These are phyloP conservation scores for Ibidorhyncha struthersii DNA, from an alignment of 2,113 vertebrate genomes.

Conservation along the genomic window DNA sequence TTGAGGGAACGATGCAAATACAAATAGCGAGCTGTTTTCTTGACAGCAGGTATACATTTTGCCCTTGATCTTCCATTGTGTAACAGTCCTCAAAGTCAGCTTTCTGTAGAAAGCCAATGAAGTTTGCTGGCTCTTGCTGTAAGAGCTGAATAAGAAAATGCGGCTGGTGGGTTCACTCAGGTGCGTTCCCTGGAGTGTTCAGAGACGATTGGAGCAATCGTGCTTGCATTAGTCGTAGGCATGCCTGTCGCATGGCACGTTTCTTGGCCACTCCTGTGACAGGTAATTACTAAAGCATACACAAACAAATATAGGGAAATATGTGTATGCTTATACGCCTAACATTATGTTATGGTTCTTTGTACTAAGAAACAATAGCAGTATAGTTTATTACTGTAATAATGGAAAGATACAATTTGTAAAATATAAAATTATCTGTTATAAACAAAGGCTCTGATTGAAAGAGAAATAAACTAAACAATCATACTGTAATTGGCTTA, in stretches of 20 bases:
- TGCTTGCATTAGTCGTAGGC: background rate
- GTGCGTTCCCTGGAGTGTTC: background rate
- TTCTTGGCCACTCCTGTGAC: background rate
- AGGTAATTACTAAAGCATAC: background rate
- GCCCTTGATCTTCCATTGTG: background rate
- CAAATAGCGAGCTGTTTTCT: background rate
- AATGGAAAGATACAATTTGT: background rate
- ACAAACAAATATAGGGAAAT: slow-evolving; percentile 7
- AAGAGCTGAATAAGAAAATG: background rate
- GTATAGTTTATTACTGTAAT: background rate
- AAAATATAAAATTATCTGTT: slow-evolving; percentile 1
- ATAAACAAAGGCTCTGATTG: background rate
- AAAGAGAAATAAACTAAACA: slow-evolving; percentile 24
- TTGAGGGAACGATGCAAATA: background rate
- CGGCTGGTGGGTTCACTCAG: background rate
- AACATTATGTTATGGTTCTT: background rate
- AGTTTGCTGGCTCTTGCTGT: background rate
- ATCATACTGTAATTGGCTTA: background rate
- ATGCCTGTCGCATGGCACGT: background rate
- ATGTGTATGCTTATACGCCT: background rate
- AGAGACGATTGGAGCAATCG: background rate
- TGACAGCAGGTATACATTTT: background rate
- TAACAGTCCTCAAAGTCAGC: background rate
- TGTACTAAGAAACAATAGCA: background rate
- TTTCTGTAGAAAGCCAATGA: background rate